Conservation (phyloP, 2,888 invertebrate species). For the Netelia fuscicornis region DNA sequence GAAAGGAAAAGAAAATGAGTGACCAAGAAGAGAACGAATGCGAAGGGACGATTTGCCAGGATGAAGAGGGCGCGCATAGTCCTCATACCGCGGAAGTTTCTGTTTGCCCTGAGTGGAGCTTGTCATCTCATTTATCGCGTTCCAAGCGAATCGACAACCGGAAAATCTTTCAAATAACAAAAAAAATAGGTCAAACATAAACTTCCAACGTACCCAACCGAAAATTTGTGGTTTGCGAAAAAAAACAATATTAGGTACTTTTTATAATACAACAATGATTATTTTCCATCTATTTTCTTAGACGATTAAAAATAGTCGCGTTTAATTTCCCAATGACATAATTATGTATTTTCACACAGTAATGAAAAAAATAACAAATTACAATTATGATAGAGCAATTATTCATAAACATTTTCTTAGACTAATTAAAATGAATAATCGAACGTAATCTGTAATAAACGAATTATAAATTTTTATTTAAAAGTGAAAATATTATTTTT, state of each 20-base stretch:
- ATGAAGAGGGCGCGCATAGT: conserved; percentile 26
- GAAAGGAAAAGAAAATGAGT: not conserved
- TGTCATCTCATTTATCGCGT: conserved; percentile 62
- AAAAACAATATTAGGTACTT: not conserved
- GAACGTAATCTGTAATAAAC: too few species aligned
- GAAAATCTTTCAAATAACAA: not conserved
- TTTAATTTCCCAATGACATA: too few species aligned
- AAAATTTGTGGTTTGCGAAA: not conserved
- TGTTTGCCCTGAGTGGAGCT: conserved; percentile 22
- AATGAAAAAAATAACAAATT: too few species aligned
- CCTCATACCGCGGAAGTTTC: conserved; percentile 29
- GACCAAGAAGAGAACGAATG: conserved; percentile 24
- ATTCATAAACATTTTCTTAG: too few species aligned
- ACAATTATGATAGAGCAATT: too few species aligned
- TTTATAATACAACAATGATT: too few species aligned
- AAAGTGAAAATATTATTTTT: not conserved
- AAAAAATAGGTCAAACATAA: not conserved
- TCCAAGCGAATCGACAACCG: conserved; percentile 33
- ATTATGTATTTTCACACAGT: too few species aligned
- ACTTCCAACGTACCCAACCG: too few species aligned
- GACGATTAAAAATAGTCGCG: too few species aligned
- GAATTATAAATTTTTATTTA: too few species aligned
- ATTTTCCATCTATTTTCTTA: too few species aligned
- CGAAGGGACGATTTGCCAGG: conserved; percentile 28
- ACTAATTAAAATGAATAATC: too few species aligned